Evolutionary conservation across 2,113 vertebrate species (phyloP).

Genomic region (Elephantulus edwardii): DNA sequence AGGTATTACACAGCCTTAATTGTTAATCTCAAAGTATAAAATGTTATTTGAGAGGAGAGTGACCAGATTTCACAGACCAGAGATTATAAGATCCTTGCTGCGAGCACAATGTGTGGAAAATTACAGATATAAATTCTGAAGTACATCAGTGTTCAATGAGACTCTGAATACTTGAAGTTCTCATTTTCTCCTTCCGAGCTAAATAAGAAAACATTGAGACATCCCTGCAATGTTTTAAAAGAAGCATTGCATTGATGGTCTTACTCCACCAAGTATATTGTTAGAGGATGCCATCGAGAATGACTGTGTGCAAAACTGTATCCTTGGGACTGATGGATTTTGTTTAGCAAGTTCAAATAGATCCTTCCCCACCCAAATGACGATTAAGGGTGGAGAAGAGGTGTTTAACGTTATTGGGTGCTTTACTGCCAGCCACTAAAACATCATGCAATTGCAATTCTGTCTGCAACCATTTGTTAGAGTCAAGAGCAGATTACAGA

Average conservation of each 20-base stretch:
- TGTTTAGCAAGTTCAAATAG: constrained; percentile 58
- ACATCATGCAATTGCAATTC: neutral
- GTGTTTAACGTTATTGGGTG: neutral
- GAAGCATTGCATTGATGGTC: neutral
- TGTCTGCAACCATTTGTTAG: constrained; percentile 32
- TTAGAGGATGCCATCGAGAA: neutral
- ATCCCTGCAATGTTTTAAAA: neutral
- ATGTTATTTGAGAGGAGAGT: constrained; percentile 52
- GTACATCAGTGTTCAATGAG: neutral
- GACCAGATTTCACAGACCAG: constrained; percentile 49
- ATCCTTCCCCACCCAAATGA: neutral
- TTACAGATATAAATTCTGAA: constrained; percentile 71
- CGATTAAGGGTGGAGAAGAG: neutral
- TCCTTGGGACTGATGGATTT: neutral
- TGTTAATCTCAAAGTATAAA: constrained; percentile 59
- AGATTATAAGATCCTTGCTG: constrained; percentile 28
- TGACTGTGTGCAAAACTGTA: neutral
- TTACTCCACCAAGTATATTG: neutral
- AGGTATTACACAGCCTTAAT: constrained; percentile 47
- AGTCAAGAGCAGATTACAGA: neutral
- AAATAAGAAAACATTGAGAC: constrained; percentile 62
- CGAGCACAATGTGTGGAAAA: constrained; percentile 61
- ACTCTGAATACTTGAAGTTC: constrained; percentile 38
- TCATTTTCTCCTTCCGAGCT: constrained; percentile 55
- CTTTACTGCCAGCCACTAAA: constrained; percentile 10